These are phyloP conservation scores for Chondrilla cf. caribensis DNA, from an alignment of 37 sponge, comb jelly and placozoan genomes.

Conservation along the genomic window DNA sequence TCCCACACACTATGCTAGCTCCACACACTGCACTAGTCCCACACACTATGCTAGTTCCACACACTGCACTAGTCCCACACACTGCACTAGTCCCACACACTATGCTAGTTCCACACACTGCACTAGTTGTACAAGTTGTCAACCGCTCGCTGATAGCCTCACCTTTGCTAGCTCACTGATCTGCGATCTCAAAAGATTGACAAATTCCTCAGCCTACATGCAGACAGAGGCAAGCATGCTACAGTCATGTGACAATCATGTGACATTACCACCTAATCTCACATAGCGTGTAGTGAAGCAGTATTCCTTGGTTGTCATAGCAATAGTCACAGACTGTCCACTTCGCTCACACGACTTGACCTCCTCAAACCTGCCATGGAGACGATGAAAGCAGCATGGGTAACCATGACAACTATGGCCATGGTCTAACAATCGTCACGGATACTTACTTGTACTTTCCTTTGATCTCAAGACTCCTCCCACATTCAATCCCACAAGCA, in stretches of 20 bases:
- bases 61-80: neutral
- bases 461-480: neutral
- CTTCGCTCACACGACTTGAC: neutral
- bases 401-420: too few relatives aligned
- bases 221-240: neutral
- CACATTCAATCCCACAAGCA: neutral
- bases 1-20: neutral
- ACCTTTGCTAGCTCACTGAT: constrained; percentile 28
- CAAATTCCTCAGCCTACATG: constrained; percentile 3
- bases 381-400: too few relatives aligned
- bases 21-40: neutral
- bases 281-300: neutral
- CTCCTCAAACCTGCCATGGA: constrained; percentile 20
- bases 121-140: too few relatives aligned
- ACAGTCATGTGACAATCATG: neutral
- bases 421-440: too few relatives aligned
- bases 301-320: neutral
- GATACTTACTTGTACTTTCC: neutral
- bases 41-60: too few relatives aligned
- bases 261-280: neutral
- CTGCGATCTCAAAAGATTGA: neutral
- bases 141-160: too few relatives aligned
- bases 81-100: neutral
- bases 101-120: neutral
- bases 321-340: neutral